Evolutionary conservation across 2,888 invertebrate species (phyloP).

Genomic region (Aspidapion aeneum): DNA sequence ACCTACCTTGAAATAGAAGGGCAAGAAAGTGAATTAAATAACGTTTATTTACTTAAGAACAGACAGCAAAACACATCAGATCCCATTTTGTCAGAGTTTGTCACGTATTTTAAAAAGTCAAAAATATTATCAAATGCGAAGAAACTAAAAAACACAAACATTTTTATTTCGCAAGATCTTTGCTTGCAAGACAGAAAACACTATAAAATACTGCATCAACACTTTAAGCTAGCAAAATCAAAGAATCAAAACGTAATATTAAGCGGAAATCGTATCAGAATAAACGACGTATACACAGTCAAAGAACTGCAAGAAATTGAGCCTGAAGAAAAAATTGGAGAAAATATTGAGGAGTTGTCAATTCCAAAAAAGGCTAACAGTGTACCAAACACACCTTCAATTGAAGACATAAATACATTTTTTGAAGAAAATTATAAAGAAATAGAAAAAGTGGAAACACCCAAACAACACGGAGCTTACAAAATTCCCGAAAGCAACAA

Average conservation of each 20-base stretch:
- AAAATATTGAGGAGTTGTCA: too few species aligned
- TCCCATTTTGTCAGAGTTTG: not conserved
- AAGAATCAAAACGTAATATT: not conserved
- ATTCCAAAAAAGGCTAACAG: not conserved
- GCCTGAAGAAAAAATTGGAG: too few species aligned
- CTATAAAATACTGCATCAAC: too few species aligned
- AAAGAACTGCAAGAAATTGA: not conserved
- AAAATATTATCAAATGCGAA: not conserved
- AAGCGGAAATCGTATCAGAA: not conserved
- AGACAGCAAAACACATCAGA: not conserved
- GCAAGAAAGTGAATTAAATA: too few species aligned
- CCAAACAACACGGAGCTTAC: too few species aligned
- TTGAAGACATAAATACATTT: not conserved
- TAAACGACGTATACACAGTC: not conserved
- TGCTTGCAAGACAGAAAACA: too few species aligned
- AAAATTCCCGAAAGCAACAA: not conserved
- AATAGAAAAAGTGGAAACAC: not conserved
- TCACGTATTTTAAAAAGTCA: not conserved
- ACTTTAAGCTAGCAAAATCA: not conserved
- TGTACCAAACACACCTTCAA: not conserved
- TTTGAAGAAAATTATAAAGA: not conserved
- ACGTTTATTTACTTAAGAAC: too few species aligned
- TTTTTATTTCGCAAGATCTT: too few species aligned
- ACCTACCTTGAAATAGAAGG: too few species aligned
- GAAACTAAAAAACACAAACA: too few species aligned